Conservation (phyloP, 2,797 vertebrate species). For the Psittacula echo region DNA sequence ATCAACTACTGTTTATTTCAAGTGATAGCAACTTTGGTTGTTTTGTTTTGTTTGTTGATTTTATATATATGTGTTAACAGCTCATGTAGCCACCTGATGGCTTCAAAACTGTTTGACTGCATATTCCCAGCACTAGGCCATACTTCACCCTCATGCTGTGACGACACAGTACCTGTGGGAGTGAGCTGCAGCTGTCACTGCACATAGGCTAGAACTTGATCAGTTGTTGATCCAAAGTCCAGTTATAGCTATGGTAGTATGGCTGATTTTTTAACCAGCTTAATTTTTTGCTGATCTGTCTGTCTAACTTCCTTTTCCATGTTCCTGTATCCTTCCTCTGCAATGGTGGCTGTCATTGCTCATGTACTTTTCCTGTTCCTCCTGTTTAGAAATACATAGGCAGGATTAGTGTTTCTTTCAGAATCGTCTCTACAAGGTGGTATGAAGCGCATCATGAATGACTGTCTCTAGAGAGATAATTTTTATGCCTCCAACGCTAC, state of each 20-base stretch:
- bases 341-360: not conserved
- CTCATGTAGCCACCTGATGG: accelerated
- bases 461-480: not conserved
- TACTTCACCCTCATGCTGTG: not conserved
- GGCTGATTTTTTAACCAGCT: not conserved
- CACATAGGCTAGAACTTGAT: not conserved
- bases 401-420: not conserved
- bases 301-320: not conserved
- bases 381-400: not conserved
- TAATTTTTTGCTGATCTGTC: not conserved
- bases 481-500: not conserved
- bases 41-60: not conserved
- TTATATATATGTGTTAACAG: not conserved
- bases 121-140: not conserved
- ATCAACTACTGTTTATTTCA: not conserved
- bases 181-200: not conserved
- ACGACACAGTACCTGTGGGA: not conserved
- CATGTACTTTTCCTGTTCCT: not conserved
- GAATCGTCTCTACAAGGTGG: accelerated
- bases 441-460: not conserved
- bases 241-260: not conserved
- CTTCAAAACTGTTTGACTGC: not conserved
- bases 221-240: not conserved
- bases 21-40: not conserved
- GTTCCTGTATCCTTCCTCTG: not conserved